A percentile compares a stretch with the other conserved stretches of the same genome.
Conservation (phyloP, 2,797 vertebrate species). For the Sebastes oblongus region DNA sequence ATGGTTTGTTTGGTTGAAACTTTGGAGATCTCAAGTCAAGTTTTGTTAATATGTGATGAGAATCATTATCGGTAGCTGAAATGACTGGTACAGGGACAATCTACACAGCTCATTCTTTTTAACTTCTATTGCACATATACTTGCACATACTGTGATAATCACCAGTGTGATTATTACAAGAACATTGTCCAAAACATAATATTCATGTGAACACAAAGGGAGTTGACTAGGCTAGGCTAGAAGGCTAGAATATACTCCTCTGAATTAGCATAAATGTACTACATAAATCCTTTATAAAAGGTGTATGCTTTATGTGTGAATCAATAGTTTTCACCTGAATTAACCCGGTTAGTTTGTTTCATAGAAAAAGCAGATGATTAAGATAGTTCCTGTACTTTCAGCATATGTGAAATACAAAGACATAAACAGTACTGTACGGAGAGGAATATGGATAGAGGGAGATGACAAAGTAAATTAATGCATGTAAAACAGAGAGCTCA, state of each 20-base stretch:
- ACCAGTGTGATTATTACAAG: too few species aligned
- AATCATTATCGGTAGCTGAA: background rate
- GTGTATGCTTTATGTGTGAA: background rate
- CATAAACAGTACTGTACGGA: background rate
- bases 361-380: background rate
- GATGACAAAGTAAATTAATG: conserved; percentile 14
- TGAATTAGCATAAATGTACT: background rate
- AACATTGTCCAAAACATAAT: background rate
- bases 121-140: background rate
- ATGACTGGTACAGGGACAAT: background rate
- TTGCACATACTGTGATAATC: background rate
- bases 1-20: background rate
- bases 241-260: background rate
- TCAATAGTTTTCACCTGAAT: background rate
- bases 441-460: background rate
- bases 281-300: background rate
- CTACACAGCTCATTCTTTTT: background rate
- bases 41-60: background rate
- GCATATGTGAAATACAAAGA: background rate
- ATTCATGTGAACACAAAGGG: background rate
- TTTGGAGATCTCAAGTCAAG: background rate
- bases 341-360: background rate
- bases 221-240: background rate
- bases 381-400: background rate
- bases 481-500: conserved; percentile 16